A percentile compares a stretch with the other conserved stretches of the same genome.
These are phyloP conservation scores for Notothenia coriiceps DNA, from an alignment of 2,113 vertebrate genomes.

Conservation along the genomic window DNA sequence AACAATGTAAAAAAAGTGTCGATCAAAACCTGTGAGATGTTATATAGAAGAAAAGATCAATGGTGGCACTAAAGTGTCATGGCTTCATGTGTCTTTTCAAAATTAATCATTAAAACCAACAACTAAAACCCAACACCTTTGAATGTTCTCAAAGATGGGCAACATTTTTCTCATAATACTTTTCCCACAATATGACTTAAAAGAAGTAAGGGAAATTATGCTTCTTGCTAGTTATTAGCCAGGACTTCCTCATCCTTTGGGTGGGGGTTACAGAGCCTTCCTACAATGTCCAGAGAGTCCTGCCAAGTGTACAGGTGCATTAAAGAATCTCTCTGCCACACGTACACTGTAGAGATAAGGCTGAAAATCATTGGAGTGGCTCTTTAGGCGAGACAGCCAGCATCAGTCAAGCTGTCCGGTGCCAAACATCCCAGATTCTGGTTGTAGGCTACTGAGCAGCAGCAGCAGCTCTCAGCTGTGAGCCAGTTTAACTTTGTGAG, in stretches of 20 bases:
- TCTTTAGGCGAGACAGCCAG: conserved; percentile 57
- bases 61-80: neutral
- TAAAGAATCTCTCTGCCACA: conserved; percentile 60
- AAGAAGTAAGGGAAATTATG: conserved; percentile 3
- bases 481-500: conserved; percentile 41
- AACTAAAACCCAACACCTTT: neutral
- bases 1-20: neutral
- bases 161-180: neutral
- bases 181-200: neutral
- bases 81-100: neutral
- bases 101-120: neutral
- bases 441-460: conserved; percentile 46
- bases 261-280: conserved; percentile 15
- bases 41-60: neutral
- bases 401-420: conserved; percentile 55
- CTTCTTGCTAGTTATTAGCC: conserved; percentile 6
- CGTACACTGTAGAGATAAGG: conserved; percentile 60
- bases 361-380: conserved; percentile 59
- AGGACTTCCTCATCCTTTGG: conserved; percentile 29
- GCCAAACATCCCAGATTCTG: conserved; percentile 40
- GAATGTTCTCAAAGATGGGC: neutral
- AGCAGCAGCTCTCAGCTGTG: conserved; percentile 35
- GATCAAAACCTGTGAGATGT: neutral
- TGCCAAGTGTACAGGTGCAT: conserved; percentile 53
- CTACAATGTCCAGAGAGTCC: conserved; percentile 40